Evolutionary conservation across 2,113 vertebrate species (phyloP).

Genomic region (Onychorhynchus coronatus): DNA sequence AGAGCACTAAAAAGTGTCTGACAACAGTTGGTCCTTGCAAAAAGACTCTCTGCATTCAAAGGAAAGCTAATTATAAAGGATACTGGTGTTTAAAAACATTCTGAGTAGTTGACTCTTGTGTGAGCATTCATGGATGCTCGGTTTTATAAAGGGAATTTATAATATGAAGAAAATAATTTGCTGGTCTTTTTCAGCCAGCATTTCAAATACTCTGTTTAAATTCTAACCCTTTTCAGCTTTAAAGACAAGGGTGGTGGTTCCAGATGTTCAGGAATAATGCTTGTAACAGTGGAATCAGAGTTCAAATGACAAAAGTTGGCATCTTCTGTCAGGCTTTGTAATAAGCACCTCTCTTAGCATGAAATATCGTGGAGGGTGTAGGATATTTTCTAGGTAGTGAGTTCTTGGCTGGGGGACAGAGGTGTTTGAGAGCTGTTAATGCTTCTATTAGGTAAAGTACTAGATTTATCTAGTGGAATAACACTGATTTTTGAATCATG

Average conservation of each 20-base stretch:
- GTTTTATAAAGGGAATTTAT: neutral
- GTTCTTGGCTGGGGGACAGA: neutral
- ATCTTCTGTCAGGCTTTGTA: neutral
- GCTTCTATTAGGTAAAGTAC: neutral
- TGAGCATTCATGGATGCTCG: neutral
- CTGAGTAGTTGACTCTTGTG: neutral
- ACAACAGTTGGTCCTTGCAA: neutral
- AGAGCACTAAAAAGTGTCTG: neutral
- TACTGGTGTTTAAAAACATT: neutral
- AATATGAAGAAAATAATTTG: neutral
- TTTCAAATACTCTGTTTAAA: neutral
- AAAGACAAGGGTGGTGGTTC: neutral
- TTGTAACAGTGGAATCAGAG: neutral
- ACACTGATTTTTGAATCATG: neutral
- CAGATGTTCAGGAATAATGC: neutral
- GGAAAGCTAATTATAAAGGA: neutral
- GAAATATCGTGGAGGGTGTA: neutral
- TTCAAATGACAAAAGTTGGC: neutral
- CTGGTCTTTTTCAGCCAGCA: neutral
- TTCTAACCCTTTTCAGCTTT: neutral
- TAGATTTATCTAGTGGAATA: neutral
- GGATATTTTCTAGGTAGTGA: neutral
- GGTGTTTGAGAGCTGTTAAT: neutral
- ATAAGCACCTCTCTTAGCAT: neutral
- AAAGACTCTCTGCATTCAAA: neutral